A percentile compares a stretch with the other conserved stretches of the same genome.
phyloP scores from a whole-genome alignment of 1,140 invertebrate species.

The Andricus grossulariae region DNA sequence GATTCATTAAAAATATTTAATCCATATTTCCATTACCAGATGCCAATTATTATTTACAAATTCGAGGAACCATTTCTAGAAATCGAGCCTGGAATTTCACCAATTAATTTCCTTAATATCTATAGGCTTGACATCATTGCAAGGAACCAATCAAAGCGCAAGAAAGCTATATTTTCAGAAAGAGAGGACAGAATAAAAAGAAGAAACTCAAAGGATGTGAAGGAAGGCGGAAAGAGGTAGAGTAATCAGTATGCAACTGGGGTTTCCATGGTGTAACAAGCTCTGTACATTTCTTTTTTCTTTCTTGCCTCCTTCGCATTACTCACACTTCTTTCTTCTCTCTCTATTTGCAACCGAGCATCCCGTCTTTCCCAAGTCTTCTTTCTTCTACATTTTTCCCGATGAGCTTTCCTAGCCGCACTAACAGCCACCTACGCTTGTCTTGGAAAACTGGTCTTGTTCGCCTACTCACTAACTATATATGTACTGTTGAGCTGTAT shows the following conservation, averaged over 20 bases:
- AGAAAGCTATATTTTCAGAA: constrained; percentile 19
- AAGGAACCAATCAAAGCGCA: neutral
- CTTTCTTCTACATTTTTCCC: constrained; percentile 37
- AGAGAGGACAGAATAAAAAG: constrained; percentile 36
- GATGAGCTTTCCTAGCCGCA: constrained; percentile 37
- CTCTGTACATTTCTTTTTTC: constrained; percentile 47
- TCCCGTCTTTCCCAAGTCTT: constrained; percentile 32
- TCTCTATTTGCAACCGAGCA: constrained; percentile 38
- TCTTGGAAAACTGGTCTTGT: constrained; percentile 40
- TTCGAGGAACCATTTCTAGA: too few relatives aligned
- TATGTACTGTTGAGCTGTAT: neutral
- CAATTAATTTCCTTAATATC: neutral
- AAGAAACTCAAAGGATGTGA: constrained; percentile 40
- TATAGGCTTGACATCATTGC: neutral
- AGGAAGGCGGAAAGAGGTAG: constrained; percentile 41
- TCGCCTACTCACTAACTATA: neutral
- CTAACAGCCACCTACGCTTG: constrained; percentile 39
- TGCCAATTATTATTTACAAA: too few relatives aligned
- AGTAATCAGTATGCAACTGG: constrained; percentile 50
- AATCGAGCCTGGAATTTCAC: too few relatives aligned
- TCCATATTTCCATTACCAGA: too few relatives aligned
- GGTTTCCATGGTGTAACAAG: constrained; percentile 48
- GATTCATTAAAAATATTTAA: too few relatives aligned
- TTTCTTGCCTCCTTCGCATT: constrained; percentile 39
- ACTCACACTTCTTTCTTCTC: constrained; percentile 4